Percentiles rank a stretch among this genome's conserved stretches.
Conservation (phyloP, 2,888 invertebrate genomes). For the Mystacides longicornis region DNA sequence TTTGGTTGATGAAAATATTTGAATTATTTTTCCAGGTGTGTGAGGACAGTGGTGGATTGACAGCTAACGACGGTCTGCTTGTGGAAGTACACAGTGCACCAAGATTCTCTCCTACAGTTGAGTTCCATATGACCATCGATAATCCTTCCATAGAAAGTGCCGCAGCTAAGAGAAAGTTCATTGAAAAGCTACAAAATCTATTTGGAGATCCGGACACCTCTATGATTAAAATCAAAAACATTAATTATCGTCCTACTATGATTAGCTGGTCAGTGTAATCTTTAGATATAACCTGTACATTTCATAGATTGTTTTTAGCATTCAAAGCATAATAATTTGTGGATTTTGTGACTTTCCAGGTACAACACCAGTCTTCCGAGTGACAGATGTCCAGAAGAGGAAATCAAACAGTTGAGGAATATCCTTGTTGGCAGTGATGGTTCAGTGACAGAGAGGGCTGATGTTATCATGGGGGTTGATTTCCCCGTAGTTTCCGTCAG, state of each 20-base stretch:
- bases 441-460: constrained; percentile 49
- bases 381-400: constrained; percentile 67
- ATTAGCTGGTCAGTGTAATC: constrained; percentile 53
- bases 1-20: neutral
- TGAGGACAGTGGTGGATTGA: constrained; percentile 64
- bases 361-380: constrained; percentile 73
- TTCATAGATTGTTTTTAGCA: neutral
- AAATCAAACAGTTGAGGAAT: constrained; percentile 64
- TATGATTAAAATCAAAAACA: constrained; percentile 66
- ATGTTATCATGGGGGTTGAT: constrained; percentile 61
- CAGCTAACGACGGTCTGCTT: constrained; percentile 71
- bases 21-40: constrained; percentile 46
- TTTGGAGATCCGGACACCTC: constrained; percentile 69
- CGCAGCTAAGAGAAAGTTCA: constrained; percentile 66
- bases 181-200: constrained; percentile 69
- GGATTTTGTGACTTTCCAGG: constrained; percentile 31
- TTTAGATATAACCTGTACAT: neutral
- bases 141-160: constrained; percentile 65
- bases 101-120: constrained; percentile 60
- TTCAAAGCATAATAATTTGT: neutral
- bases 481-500: constrained; percentile 61
- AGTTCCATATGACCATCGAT: constrained; percentile 74
- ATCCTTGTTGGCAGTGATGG: constrained; percentile 62
- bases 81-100: constrained; percentile 64
- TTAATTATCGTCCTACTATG: constrained; percentile 59